Evolutionary conservation across 2,113 vertebrate genomes (phyloP).

Genomic region (Illadopsis cleaveri): DNA sequence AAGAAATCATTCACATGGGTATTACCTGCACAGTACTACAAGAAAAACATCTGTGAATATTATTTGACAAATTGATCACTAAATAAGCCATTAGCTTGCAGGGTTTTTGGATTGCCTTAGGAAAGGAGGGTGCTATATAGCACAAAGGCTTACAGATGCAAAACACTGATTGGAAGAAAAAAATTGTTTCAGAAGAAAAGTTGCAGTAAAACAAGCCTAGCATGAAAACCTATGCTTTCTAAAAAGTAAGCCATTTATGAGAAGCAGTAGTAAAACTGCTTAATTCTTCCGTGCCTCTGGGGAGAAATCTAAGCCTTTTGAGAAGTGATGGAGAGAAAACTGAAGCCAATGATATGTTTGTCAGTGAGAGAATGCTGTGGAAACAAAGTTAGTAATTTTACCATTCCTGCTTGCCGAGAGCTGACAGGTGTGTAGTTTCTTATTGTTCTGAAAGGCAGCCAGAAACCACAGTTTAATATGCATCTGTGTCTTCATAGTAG

Average conservation of each 20-base stretch:
- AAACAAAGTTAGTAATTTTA: conserved; percentile 71
- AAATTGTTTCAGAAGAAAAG: conserved; percentile 11
- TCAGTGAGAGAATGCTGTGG: conserved; percentile 62
- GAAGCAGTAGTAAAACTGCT: conserved; percentile 70
- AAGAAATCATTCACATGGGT: conserved; percentile 53
- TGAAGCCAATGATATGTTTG: conserved; percentile 47
- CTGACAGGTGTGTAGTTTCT: conserved; percentile 76
- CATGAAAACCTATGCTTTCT: conserved; percentile 60
- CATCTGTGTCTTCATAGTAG: conserved; percentile 52
- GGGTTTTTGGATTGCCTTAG: conserved; percentile 57
- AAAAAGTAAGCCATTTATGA: conserved; percentile 69
- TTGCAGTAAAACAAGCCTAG: conserved; percentile 50
- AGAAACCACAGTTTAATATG: conserved; percentile 67
- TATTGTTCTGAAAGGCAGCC: conserved; percentile 76
- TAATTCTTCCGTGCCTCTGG: conserved; percentile 68
- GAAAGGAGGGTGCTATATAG: conserved; percentile 41
- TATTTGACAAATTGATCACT: conserved; percentile 76
- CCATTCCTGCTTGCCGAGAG: conserved; percentile 65
- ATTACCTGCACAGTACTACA: conserved; percentile 52
- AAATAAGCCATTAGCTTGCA: conserved; percentile 70
- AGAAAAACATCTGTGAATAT: conserved; percentile 72
- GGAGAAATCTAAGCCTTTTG: conserved; percentile 71
- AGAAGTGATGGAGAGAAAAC: conserved; percentile 68
- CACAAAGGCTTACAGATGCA: conserved; percentile 68
- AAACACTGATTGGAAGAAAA: conserved; percentile 25